phyloP scores from a whole-genome alignment of 2,113 vertebrate genomes.

The Candoia aspera region DNA sequence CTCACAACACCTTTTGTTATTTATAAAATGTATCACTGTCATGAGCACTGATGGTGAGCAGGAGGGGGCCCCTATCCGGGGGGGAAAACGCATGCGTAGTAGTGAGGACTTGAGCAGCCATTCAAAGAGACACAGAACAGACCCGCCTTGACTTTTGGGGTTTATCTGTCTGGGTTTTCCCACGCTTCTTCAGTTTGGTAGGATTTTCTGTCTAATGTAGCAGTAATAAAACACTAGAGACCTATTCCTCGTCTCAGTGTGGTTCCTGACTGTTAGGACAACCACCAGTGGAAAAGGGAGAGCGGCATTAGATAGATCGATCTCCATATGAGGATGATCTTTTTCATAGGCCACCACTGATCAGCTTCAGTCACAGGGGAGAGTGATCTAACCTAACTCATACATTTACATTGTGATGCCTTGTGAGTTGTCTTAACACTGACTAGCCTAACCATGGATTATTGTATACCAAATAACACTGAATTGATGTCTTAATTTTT shows the following conservation, averaged over 20 bases:
- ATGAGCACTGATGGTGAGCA: no score
- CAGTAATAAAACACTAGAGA: no score
- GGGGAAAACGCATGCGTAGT: no score
- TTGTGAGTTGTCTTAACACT: not conserved
- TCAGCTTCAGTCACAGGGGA: not conserved
- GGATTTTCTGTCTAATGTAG: no score
- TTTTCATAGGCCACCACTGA: not conserved
- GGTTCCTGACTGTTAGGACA: no score
- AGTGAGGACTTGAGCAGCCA: no score
- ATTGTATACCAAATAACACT: not conserved
- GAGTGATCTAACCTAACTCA: not conserved
- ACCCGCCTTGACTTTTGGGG: no score
- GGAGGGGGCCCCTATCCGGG: no score
- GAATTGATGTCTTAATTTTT: not conserved
- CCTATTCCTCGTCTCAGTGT: no score
- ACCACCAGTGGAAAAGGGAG: not conserved
- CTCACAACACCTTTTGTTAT: not conserved
- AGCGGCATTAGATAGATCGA: not conserved
- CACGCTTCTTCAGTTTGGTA: no score
- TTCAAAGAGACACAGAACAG: no score
- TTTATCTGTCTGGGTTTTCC: no score
- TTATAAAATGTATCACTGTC: not conserved
- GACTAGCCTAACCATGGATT: not conserved
- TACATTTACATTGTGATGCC: not conserved
- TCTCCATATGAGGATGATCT: not conserved